Evolutionary conservation across 2,797 vertebrate species (phyloP).

Genomic region (Serranus cabrilla): DNA sequence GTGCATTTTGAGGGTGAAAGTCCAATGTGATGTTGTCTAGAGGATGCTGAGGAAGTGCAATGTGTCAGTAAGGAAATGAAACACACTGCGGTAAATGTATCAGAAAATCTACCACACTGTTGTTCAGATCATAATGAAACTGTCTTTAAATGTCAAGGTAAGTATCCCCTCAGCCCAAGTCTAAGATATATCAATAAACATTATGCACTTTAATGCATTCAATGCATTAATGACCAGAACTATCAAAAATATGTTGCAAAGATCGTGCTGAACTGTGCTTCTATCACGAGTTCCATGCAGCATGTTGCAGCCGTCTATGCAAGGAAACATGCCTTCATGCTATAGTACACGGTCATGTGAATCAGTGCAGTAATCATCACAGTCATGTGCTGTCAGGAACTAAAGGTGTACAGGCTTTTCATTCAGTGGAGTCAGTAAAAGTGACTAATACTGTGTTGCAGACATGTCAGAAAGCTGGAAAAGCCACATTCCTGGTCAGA

Average conservation of each 20-base stretch:
- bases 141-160: background rate
- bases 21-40: background rate
- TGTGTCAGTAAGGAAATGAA: background rate
- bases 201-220: too few species aligned
- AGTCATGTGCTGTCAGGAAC: conserved; percentile 27
- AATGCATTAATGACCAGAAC: too few species aligned
- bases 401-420: conserved; percentile 7
- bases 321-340: conserved; percentile 15
- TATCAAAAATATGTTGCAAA: too few species aligned
- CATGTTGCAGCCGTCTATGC: conserved; percentile 45
- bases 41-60: background rate
- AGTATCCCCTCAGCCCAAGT: too few species aligned
- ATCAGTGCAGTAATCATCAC: background rate
- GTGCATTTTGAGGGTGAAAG: background rate
- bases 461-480: background rate
- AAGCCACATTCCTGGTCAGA: conserved; percentile 7
- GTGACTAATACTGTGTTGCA: conserved; percentile 2
- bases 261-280: too few species aligned
- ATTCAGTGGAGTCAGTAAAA: background rate
- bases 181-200: too few species aligned
- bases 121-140: background rate
- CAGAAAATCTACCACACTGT: background rate
- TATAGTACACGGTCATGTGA: conserved; percentile 44
- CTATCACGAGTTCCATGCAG: too few species aligned
- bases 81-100: background rate